phyloP scores from a whole-genome alignment of 2,113 vertebrate species.

The Bos indicus region DNA sequence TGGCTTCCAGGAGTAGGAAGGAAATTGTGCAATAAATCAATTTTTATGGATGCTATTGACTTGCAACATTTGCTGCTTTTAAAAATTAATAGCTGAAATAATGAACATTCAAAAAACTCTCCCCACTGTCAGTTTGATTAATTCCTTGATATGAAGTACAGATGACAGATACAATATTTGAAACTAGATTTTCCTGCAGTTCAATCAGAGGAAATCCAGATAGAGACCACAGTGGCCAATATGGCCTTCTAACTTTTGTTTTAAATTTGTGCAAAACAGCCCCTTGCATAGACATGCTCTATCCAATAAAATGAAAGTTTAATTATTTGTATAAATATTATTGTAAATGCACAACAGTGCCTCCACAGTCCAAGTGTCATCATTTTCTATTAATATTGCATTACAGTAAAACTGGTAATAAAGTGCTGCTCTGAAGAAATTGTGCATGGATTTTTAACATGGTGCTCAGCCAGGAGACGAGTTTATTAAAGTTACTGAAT shows the following conservation, averaged over 20 bases:
- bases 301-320: constrained; percentile 67
- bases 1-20: constrained; percentile 72
- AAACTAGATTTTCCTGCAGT: constrained; percentile 65
- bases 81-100: constrained; percentile 88
- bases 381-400: constrained; percentile 71
- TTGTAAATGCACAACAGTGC: constrained; percentile 58
- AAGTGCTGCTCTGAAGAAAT: constrained; percentile 66
- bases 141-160: constrained; percentile 78
- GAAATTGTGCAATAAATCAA: constrained; percentile 82
- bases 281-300: constrained; percentile 27
- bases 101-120: constrained; percentile 81
- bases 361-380: constrained; percentile 55
- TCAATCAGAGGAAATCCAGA: constrained; percentile 48
- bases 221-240: neutral
- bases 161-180: constrained; percentile 78
- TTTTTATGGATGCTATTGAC: constrained; percentile 83
- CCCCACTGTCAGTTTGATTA: constrained; percentile 78
- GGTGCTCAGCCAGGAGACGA: constrained; percentile 26
- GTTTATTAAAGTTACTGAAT: constrained; percentile 74
- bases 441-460: constrained; percentile 64
- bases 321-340: constrained; percentile 78
- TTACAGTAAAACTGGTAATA: constrained; percentile 72
- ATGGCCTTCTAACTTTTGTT: neutral
- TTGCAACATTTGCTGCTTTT: constrained; percentile 83
- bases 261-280: constrained; percentile 65